Evolutionary conservation across 2,797 vertebrate genomes (phyloP), one percentile per base, ranked within the genome.

Genomic region (Sphenodon punctatus): DNA sequence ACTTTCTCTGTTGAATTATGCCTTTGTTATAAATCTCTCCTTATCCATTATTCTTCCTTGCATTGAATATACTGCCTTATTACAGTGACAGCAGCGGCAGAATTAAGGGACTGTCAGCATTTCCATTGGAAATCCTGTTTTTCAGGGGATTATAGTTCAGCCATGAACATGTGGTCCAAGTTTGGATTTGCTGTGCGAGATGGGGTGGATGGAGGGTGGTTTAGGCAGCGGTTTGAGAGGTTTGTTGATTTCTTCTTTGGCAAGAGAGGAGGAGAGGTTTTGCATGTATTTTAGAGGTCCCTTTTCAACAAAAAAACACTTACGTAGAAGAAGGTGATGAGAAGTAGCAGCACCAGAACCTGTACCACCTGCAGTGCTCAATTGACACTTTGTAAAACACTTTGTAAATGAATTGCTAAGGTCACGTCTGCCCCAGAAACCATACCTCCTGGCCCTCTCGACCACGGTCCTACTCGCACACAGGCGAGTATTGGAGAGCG

Each of bases 21-120:
- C 48, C 67, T 93, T 87, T 82, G 67, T 89, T 82, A 83, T 65
- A 84, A 88, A 85, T 84, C 88, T 56, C 84, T 63, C 67, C 34
- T 72, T 89, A 67, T 86, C 83, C 83, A 80, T 91, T 88, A 82
- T 48, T 78, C 65, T 79, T 76, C 76, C n/a, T n/a, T n/a, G n/a
- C 23, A 36, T 3, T 65, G 80, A 86, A 88, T 74, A 65, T 23
- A 86, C 67, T 64, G 39, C 65, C 73, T 89, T 84, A 56, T 85
- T 84, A 78, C 45, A 85, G 58, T 68, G 56, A 6, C 56, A 60
- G 27, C 60, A 36, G 70, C 65, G 19, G 4, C 36, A 61, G 70
- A 46, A 75, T 34, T 32, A 45, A 79, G 27, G 58, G 42, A 15
- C 17, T 75, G 42, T 63, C 25, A 20, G 48, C 36, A 60, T 73